Percentiles rank a stretch among this genome's conserved stretches.
phyloP scores from a whole-genome alignment of 2,888 invertebrate species.

The Pristionchus maxplancki region DNA sequence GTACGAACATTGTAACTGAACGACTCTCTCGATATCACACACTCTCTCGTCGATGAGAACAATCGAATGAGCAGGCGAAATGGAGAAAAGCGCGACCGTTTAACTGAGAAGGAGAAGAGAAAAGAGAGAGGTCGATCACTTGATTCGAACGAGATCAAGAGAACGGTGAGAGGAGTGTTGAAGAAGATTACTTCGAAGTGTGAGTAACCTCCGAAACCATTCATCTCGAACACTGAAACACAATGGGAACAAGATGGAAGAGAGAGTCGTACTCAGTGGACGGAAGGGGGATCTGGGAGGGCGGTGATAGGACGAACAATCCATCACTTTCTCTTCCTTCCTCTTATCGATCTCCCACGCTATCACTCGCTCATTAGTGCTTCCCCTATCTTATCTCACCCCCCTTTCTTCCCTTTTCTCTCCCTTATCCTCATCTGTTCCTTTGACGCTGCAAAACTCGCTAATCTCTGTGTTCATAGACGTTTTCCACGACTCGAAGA shows the following conservation, averaged over 20 bases:
- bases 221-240: background rate
- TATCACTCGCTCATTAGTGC: background rate
- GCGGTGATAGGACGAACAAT: slow-evolving; percentile 23
- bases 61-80: background rate
- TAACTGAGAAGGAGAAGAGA: background rate
- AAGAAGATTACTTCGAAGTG: background rate
- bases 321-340: slow-evolving; percentile 37
- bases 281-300: too few relatives aligned
- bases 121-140: slow-evolving; percentile 9
- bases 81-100: background rate
- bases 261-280: background rate
- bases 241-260: background rate
- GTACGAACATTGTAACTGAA: slow-evolving; percentile 23
- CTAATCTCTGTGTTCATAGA: background rate
- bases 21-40: background rate
- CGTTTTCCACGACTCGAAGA: background rate
- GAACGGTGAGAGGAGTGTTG: slow-evolving; percentile 11
- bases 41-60: background rate
- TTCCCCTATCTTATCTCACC: slow-evolving; percentile 29
- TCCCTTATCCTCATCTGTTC: too few relatives aligned
- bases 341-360: slow-evolving; percentile 26
- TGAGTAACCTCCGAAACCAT: background rate
- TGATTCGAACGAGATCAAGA: background rate
- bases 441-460: background rate
- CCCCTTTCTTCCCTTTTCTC: too few relatives aligned